Evolutionary conservation across 2,113 vertebrate species (phyloP), one percentile per base, ranked within the genome.

Genomic region (Megatriorchis doriae): DNA sequence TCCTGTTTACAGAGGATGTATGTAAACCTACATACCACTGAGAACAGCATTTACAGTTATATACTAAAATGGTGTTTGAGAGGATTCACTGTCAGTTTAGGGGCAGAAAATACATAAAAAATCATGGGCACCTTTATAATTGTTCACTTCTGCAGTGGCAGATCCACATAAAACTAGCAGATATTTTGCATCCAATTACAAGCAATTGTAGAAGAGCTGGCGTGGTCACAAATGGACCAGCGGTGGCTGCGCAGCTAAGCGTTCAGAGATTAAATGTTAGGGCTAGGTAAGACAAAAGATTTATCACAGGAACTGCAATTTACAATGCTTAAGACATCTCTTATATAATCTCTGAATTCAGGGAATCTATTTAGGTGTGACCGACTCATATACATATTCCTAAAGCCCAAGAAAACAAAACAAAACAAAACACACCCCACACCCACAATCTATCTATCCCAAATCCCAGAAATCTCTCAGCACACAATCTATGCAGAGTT

Each of bases 281-380:
- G 65, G 52, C 83, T 6, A 59, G 86, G 58, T 47, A 59, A 90
- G 47, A 88, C 61, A 94, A 93, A 73, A 95, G 68, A 72, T 58
- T 94, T 91, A 86, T 53, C 82, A 85, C 31, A 87, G 88, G 86
- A 96, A 78, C 61, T 43, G 36, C 92, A 75, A 88, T 81, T 91
- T 92, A 77, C 88, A 95, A 89, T n/a, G 82, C 90, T 83, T 68
- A 78, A 96, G 68, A 93, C 81, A 89, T 84, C 95, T 85, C 86
- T 94, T 67, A 52, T 77, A 90, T 67, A 70, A 92, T 86, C 93
- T 94, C 95, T 81, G 89, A 88, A 88, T 53, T 89, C 85, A 90
- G 45, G 65, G 56, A 88, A 93, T 77, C 82, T 63, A 43, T 65
- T 78, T 56, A 74, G 72, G 72, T 62, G 91, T 53, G 81, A 77